Evolutionary conservation across 1,140 invertebrate species (phyloP).

Genomic region (Nephotettix cincticeps): DNA sequence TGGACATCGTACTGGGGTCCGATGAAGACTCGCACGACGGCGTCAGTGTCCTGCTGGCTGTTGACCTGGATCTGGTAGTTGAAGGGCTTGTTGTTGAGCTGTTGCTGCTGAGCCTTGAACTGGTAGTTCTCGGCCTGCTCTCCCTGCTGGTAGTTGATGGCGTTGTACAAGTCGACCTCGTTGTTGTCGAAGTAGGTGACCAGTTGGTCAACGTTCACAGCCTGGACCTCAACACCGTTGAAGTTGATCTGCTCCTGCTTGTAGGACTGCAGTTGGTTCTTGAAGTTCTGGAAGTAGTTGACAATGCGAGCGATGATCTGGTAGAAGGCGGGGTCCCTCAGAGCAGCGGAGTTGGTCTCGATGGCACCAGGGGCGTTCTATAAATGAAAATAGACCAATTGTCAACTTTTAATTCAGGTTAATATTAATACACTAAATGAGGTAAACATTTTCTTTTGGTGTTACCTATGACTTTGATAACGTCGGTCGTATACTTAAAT

Average conservation of each 20-base stretch:
- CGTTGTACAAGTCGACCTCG: constrained; percentile 52
- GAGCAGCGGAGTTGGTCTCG: constrained; percentile 49
- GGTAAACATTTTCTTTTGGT: no score
- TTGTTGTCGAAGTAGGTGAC: constrained; percentile 44
- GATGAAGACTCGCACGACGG: constrained; percentile 62
- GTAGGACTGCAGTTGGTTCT: constrained; percentile 56
- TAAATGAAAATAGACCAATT: no score
- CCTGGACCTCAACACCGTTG: constrained; percentile 49
- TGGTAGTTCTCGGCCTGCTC: constrained; percentile 45
- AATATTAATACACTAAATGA: no score
- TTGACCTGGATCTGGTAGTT: constrained; percentile 58
- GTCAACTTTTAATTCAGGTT: no score
- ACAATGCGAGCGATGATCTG: constrained; percentile 51
- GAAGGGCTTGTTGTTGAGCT: constrained; percentile 66
- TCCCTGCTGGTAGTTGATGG: constrained; percentile 53
- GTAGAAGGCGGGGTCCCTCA: constrained; percentile 56
- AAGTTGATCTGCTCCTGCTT: constrained; percentile 49
- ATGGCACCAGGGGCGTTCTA: constrained; percentile 50
- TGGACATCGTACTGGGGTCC: constrained; percentile 65
- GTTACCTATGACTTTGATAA: no score
- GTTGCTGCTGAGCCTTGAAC: constrained; percentile 48
- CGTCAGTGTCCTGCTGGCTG: constrained; percentile 55
- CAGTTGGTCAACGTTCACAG: constrained; percentile 9
- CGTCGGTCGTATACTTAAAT: no score
- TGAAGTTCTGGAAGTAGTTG: constrained; percentile 54